Evolutionary conservation across 2,888 invertebrate species (phyloP).

Genomic region (Elmis aenea): DNA sequence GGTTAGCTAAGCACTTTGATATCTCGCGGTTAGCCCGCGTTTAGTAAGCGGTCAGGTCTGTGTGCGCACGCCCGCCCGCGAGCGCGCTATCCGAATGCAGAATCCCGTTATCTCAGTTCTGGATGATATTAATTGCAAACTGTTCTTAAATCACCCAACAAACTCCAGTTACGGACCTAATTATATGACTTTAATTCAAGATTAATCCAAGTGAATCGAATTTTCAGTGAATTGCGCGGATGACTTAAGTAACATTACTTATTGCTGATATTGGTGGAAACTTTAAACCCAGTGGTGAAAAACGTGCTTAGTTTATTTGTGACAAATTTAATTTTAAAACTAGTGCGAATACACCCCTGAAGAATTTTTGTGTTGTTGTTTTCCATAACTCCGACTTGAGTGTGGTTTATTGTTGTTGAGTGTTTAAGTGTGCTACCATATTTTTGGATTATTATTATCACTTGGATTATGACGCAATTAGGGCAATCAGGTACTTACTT

Average conservation of each 20-base stretch:
- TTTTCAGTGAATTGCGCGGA: too few species aligned
- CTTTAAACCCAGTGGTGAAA: too few species aligned
- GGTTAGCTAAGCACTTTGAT: slow-evolving; percentile 39
- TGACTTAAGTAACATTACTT: too few species aligned
- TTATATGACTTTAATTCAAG: too few species aligned
- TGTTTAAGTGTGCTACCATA: background rate
- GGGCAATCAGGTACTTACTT: slow-evolving; percentile 4
- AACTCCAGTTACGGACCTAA: too few species aligned
- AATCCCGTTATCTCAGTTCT: slow-evolving; percentile 20
- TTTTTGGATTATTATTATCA: slow-evolving; percentile 7
- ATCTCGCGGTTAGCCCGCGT: slow-evolving; percentile 26
- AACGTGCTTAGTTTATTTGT: too few species aligned
- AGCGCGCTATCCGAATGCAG: slow-evolving; percentile 23
- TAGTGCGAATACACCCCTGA: slow-evolving; percentile 1
- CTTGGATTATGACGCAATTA: slow-evolving; percentile 3
- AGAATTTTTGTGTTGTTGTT: slow-evolving; percentile 1
- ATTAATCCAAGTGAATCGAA: too few species aligned
- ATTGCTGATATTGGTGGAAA: too few species aligned
- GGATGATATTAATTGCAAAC: slow-evolving; percentile 15
- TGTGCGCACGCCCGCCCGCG: slow-evolving; percentile 27
- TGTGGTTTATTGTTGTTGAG: slow-evolving; percentile 1
- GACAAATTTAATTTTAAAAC: background rate
- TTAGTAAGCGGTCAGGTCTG: slow-evolving; percentile 17
- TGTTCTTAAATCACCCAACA: too few species aligned
- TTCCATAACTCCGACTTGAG: background rate